Percentiles rank a stretch among this genome's conserved stretches.
Evolutionary conservation across 2,888 invertebrate species (phyloP).

Genomic region (Autographa pulchrina): DNA sequence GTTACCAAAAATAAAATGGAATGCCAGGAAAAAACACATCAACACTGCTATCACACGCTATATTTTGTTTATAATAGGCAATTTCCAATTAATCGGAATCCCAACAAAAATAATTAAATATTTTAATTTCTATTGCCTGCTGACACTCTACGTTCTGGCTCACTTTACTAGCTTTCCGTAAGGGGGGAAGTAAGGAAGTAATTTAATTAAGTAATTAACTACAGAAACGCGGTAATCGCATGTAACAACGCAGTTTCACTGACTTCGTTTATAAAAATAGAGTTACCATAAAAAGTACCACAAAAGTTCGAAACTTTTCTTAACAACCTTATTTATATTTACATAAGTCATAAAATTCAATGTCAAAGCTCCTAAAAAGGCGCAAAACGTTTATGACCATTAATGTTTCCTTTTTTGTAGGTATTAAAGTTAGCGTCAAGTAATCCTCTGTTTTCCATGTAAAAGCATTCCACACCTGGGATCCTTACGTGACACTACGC

Average conservation of each 20-base stretch:
- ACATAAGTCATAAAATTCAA: conserved; percentile 50
- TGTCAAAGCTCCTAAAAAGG: conserved; percentile 30
- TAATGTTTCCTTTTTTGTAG: conserved; percentile 72
- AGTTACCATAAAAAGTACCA: conserved; percentile 33
- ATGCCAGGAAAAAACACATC: too few relatives aligned
- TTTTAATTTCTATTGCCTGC: background rate
- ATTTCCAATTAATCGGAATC: too few relatives aligned
- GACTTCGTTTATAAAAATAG: conserved; percentile 67
- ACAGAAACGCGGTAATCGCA: conserved; percentile 74
- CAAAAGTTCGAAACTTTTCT: conserved; percentile 13
- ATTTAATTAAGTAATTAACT: conserved; percentile 81
- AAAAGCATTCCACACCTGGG: conserved; percentile 86
- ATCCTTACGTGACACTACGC: conserved; percentile 83
- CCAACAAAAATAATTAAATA: background rate
- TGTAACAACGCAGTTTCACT: conserved; percentile 71
- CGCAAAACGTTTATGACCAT: conserved; percentile 58
- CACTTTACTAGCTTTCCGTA: conserved; percentile 55
- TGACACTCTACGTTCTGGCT: conserved; percentile 23
- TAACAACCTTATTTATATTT: conserved; percentile 32
- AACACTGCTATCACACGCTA: too few relatives aligned
- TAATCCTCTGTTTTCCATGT: conserved; percentile 80
- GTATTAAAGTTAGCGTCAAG: conserved; percentile 78
- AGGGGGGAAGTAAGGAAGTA: conserved; percentile 68
- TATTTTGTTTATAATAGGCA: too few relatives aligned
- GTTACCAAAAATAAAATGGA: too few relatives aligned